phyloP scores from a whole-genome alignment of 2,113 vertebrate genomes.

The Strix uralensis region DNA sequence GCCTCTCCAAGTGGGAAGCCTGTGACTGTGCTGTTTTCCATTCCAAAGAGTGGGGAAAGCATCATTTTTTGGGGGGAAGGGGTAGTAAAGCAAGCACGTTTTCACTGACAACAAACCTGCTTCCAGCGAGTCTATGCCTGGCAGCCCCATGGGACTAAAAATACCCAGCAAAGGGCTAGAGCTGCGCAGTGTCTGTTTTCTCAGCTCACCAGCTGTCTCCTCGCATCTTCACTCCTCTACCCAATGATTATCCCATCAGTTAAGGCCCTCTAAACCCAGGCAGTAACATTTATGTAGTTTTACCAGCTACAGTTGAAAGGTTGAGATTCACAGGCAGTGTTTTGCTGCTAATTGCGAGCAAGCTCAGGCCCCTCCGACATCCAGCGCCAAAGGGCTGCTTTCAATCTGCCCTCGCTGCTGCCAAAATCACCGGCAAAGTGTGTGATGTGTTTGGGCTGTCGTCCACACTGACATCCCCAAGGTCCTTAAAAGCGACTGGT shows the following conservation, averaged over 20 bases:
- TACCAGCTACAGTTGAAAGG: neutral
- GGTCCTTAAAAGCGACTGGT: neutral
- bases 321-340: neutral
- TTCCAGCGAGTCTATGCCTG: constrained; percentile 27
- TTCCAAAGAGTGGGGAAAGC: neutral
- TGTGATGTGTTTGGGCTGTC: neutral
- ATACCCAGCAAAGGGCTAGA: constrained; percentile 33
- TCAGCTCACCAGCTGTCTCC: constrained; percentile 46
- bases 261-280: neutral
- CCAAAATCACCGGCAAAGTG: neutral
- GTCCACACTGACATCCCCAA: neutral
- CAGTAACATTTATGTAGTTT: neutral
- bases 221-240: neutral
- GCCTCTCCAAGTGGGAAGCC: neutral
- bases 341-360: neutral
- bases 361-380: neutral
- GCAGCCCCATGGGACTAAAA: constrained; percentile 42
- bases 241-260: constrained; percentile 2
- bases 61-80: neutral
- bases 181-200: constrained; percentile 5
- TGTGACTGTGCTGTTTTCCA: neutral
- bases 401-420: neutral
- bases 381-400: neutral
- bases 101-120: neutral
- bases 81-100: neutral